These are phyloP conservation scores for Drosophila kokeensis DNA, from an alignment of 2,888 invertebrate species.

Conservation along the genomic window DNA sequence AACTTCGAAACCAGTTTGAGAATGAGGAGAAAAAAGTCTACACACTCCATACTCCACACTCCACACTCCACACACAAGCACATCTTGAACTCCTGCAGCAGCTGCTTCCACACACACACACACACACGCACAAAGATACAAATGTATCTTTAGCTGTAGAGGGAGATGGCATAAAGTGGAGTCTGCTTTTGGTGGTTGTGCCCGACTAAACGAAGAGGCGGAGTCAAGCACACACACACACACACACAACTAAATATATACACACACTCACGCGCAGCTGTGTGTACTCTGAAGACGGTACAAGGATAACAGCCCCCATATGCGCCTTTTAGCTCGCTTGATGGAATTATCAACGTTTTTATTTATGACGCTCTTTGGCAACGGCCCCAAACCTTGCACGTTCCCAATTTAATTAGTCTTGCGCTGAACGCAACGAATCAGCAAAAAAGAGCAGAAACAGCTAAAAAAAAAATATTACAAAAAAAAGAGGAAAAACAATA, in stretches of 20 bases:
- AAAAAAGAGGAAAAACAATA: slow-evolving; percentile 10
- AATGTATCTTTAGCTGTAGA: slow-evolving; percentile 21
- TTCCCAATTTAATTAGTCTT: slow-evolving; percentile 80
- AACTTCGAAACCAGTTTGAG: slow-evolving; percentile 71
- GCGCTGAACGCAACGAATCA: slow-evolving; percentile 64
- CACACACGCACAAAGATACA: slow-evolving; percentile 15
- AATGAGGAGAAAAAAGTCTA: slow-evolving; percentile 54
- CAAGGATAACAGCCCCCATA: slow-evolving; percentile 47
- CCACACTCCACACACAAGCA: slow-evolving; percentile 9
- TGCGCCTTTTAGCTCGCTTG: slow-evolving; percentile 12
- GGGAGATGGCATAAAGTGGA: slow-evolving; percentile 38
- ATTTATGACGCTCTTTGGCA: slow-evolving; percentile 64
- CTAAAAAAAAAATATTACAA: slow-evolving; percentile 2
- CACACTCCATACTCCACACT: slow-evolving; percentile 30
- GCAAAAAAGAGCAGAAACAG: slow-evolving; percentile 20
- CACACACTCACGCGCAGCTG: slow-evolving; percentile 1
- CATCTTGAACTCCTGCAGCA: slow-evolving; percentile 33
- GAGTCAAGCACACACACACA: slow-evolving; percentile 48
- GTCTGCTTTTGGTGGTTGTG: slow-evolving; percentile 34
- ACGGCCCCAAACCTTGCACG: slow-evolving; percentile 54
- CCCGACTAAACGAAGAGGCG: slow-evolving; percentile 57
- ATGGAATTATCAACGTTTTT: slow-evolving; percentile 65
- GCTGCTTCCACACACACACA: slow-evolving; percentile 14
- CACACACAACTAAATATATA: background rate
- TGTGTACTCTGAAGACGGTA: slow-evolving; percentile 24